A percentile compares a stretch with the other conserved stretches of the same genome.
These are phyloP conservation scores for Cyphomyrus discorhynchus DNA, from an alignment of 2,113 vertebrate species.

Conservation along the genomic window DNA sequence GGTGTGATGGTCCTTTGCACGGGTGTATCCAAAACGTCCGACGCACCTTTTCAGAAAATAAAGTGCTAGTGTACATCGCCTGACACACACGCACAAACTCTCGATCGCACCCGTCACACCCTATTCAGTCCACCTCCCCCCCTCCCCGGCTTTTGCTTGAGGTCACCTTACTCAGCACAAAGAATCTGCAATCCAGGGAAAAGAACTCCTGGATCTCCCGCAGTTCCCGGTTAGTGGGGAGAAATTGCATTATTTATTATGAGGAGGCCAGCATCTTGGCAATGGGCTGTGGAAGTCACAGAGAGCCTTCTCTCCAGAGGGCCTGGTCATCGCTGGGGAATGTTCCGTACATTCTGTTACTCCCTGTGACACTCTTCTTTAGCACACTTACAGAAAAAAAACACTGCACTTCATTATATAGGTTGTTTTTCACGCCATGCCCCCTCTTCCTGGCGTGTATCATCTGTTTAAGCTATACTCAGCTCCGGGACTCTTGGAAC, in stretches of 20 bases:
- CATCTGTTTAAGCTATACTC: neutral
- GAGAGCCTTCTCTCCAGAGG: slow-evolving; percentile 29
- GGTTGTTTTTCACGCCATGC: neutral
- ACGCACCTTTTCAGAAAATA: slow-evolving; percentile 22
- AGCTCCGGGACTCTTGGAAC: neutral
- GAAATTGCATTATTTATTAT: slow-evolving; percentile 57
- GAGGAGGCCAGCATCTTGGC: slow-evolving; percentile 42
- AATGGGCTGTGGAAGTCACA: slow-evolving; percentile 46
- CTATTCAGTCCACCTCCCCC: slow-evolving; percentile 35
- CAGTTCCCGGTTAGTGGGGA: slow-evolving; percentile 48
- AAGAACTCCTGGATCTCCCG: neutral
- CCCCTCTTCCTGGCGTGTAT: neutral
- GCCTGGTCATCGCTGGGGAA: neutral
- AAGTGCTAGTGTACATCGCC: slow-evolving; percentile 24
- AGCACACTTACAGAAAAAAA: neutral
- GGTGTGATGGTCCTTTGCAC: slow-evolving; percentile 19
- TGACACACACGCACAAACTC: slow-evolving; percentile 23
- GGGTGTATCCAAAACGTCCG: slow-evolving; percentile 31
- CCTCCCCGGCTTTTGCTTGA: slow-evolving; percentile 41
- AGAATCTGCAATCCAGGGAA: slow-evolving; percentile 45
- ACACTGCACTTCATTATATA: neutral
- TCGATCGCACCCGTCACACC: slow-evolving; percentile 3
- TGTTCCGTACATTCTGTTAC: neutral
- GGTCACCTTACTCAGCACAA: slow-evolving; percentile 49
- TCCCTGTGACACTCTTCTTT: neutral